Evolutionary conservation across 2,113 vertebrate species (phyloP).

Genomic region (Saguinus imperator): DNA sequence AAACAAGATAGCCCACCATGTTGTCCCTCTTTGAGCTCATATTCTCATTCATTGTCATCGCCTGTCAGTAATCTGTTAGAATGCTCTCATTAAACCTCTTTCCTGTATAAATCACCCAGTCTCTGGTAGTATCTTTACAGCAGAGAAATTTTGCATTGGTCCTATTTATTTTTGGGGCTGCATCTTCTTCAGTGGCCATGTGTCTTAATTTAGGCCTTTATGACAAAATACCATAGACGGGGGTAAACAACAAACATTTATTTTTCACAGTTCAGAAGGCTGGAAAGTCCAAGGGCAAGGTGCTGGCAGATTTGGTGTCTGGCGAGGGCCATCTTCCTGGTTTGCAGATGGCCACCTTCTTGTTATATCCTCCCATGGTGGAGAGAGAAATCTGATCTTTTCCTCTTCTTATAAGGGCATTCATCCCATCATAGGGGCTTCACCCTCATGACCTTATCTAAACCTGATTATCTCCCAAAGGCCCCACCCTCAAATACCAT

Average conservation of each 20-base stretch:
- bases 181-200: neutral
- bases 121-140: no score
- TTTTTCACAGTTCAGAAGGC: neutral
- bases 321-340: neutral
- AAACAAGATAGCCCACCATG: neutral
- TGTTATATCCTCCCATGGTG: no score
- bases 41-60: fast-evolving
- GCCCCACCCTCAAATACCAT: neutral
- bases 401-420: neutral
- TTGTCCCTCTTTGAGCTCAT: neutral
- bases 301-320: neutral
- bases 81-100: neutral
- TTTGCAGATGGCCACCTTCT: neutral
- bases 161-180: neutral
- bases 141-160: neutral
- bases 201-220: neutral
- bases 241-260: neutral
- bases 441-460: neutral
- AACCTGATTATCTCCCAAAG: neutral
- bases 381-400: neutral
- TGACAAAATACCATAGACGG: neutral
- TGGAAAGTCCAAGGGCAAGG: neutral
- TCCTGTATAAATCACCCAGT: no score
- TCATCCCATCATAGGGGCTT: no score
- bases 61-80: no score